Evolutionary conservation across 2,113 vertebrate species (phyloP).

Genomic region (Hippolais icterina): DNA sequence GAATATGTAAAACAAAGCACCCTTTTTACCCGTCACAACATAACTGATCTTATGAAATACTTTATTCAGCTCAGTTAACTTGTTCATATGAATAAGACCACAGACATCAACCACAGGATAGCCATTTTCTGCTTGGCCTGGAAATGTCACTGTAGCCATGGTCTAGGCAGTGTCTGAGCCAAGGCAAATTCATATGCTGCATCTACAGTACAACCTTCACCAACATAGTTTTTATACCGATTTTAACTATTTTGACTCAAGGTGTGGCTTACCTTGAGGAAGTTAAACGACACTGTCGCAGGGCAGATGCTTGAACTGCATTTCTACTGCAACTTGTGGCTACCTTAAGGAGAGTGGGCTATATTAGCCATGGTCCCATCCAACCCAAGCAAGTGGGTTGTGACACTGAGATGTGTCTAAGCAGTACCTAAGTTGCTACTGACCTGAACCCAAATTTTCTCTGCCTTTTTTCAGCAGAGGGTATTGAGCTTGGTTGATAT

Average conservation of each 20-base stretch:
- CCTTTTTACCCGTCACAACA: not conserved
- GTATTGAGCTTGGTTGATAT: not conserved
- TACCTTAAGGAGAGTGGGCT: not conserved
- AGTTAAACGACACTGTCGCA: not conserved
- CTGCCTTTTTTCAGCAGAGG: not conserved
- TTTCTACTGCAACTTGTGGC: not conserved
- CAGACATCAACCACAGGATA: not conserved
- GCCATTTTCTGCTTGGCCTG: not conserved
- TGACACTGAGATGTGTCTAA: not conserved
- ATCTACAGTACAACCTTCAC: not conserved
- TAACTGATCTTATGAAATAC: not conserved
- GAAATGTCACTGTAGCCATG: not conserved
- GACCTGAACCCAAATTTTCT: not conserved
- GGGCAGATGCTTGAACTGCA: not conserved
- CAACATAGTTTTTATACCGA: not conserved
- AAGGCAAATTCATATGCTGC: not conserved
- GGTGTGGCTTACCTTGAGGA: not conserved
- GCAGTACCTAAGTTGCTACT: not conserved
- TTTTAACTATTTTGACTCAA: not conserved
- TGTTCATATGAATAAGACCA: not conserved
- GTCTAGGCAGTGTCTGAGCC: not conserved
- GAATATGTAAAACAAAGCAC: not conserved
- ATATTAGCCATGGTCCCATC: not conserved
- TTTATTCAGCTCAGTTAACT: not conserved
- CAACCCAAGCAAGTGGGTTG: not conserved